These are phyloP conservation scores for Brachionus koreanus DNA, from an alignment of 1,140 invertebrate genomes.

Conservation along the genomic window DNA sequence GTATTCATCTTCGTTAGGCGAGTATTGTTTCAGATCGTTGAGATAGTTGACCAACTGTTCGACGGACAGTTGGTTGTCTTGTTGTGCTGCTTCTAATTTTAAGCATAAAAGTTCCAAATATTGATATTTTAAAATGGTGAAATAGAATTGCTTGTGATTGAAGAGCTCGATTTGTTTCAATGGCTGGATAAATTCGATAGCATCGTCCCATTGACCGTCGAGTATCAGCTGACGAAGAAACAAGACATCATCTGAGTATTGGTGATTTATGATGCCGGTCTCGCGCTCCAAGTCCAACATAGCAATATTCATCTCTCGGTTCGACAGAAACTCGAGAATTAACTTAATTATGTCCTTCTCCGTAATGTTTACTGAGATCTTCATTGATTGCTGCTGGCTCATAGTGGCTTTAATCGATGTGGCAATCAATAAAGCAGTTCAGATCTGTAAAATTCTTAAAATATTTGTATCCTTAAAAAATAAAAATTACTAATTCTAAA, in stretches of 20 bases:
- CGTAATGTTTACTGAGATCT: background rate
- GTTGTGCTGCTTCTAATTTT: constrained; percentile 73
- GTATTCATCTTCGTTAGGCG: constrained; percentile 87
- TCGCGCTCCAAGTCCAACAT: constrained; percentile 87
- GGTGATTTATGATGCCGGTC: constrained; percentile 81
- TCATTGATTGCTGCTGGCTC: constrained; percentile 4
- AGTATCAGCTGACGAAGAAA: constrained; percentile 85
- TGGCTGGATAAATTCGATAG: constrained; percentile 89
- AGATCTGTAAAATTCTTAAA: background rate
- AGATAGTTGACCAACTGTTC: constrained; percentile 64
- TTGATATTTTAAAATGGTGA: constrained; percentile 81
- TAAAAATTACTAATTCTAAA: background rate
- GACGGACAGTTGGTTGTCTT: constrained; percentile 75
- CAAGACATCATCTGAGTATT: constrained; percentile 81
- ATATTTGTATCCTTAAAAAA: background rate
- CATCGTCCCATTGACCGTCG: constrained; percentile 97
- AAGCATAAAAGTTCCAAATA: constrained; percentile 90
- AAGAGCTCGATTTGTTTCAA: constrained; percentile 69
- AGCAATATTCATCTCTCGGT: constrained; percentile 71
- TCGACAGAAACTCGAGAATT: constrained; percentile 84
- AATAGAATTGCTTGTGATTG: constrained; percentile 69
- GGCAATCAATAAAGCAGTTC: background rate
- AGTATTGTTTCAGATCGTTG: constrained; percentile 78
- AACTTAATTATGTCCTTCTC: constrained; percentile 75
- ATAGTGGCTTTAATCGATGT: background rate